Conservation (phyloP, 2,113 vertebrate genomes). For the Passer domesticus region DNA sequence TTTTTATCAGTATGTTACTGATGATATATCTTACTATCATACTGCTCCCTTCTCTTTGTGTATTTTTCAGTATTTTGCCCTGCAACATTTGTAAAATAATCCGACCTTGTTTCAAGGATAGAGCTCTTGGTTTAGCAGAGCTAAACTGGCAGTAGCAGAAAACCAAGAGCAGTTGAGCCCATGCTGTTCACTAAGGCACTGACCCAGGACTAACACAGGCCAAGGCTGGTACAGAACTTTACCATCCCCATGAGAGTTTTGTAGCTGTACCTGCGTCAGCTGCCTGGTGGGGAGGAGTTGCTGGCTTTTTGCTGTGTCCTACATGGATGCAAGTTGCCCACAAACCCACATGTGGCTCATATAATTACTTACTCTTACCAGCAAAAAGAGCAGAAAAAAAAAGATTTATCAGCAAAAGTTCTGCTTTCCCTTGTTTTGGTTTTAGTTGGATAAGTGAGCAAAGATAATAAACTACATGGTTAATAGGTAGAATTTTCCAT, state of each 20-base stretch:
- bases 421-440: neutral
- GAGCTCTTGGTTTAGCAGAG: neutral
- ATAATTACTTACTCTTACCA: neutral
- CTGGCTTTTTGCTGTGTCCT: neutral
- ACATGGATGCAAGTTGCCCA: neutral
- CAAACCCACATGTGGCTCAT: neutral
- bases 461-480: neutral
- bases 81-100: neutral
- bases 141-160: neutral
- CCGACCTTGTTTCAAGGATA: accelerated
- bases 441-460: neutral
- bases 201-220: neutral
- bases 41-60: neutral
- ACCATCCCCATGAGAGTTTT: neutral
- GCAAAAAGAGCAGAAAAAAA: neutral
- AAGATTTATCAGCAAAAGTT: neutral
- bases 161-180: neutral
- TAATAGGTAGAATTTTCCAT: neutral
- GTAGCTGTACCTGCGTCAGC: neutral
- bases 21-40: neutral
- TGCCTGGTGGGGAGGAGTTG: neutral
- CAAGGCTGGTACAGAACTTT: neutral
- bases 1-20: neutral
- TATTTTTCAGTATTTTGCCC: neutral
- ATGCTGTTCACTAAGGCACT: neutral